Evolutionary conservation across 2,797 vertebrate genomes (phyloP).

Genomic region (Argya squamiceps): DNA sequence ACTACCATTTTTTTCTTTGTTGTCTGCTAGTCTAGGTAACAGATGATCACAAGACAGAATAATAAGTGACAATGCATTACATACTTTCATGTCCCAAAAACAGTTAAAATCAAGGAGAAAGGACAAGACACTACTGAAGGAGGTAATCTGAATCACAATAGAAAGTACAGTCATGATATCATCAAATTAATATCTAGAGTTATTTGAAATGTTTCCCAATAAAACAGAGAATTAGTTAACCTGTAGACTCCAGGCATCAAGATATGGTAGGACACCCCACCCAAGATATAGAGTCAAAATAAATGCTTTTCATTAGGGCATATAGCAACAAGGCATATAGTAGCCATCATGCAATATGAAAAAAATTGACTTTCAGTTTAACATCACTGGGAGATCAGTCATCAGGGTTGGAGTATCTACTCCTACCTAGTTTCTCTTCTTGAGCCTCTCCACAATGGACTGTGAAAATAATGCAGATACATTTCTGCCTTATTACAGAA

Average conservation of each 20-base stretch:
- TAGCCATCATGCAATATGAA: background rate
- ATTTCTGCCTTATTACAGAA: background rate
- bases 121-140: background rate
- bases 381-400: background rate
- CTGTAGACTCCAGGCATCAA: background rate
- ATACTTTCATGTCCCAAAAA: background rate
- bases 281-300: background rate
- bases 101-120: background rate
- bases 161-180: background rate
- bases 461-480: background rate
- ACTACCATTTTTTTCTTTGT: slow-evolving; percentile 1
- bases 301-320: background rate
- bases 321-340: background rate
- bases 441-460: background rate
- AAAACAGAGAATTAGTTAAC: background rate
- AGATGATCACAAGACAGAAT: slow-evolving; percentile 7
- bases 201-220: background rate
- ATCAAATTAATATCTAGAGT: background rate
- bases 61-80: background rate
- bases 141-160: background rate
- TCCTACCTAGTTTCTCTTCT: background rate
- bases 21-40: slow-evolving; percentile 26
- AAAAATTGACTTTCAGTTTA: background rate
- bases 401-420: background rate
- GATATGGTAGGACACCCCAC: background rate